Conservation (phyloP, 1,140 invertebrate species). For the Drosophila bifasciata region DNA sequence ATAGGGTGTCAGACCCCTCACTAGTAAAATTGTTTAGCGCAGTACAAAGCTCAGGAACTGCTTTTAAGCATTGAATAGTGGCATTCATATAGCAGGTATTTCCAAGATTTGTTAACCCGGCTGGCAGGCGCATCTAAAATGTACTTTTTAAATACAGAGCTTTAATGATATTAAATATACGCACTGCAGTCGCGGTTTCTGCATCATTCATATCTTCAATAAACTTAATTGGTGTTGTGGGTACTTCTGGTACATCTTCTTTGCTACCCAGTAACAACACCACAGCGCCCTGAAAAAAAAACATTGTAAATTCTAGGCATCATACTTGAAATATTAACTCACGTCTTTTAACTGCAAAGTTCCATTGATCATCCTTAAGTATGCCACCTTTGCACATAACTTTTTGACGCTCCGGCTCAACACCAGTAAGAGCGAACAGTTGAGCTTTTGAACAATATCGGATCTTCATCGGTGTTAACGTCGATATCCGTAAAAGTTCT, state of each 20-base stretch:
- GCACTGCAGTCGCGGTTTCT: constrained; percentile 94
- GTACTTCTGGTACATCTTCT: constrained; percentile 93
- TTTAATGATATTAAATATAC: constrained; percentile 78
- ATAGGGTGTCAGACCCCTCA: constrained; percentile 85
- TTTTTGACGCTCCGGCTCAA: constrained; percentile 98
- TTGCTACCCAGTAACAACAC: constrained; percentile 97
- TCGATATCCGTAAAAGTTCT: constrained; percentile 96
- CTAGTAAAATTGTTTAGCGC: constrained; percentile 90
- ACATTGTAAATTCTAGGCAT: not conserved
- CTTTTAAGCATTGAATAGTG: constrained; percentile 97
- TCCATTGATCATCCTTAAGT: constrained; percentile 95
- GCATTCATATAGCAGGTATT: constrained; percentile 99
- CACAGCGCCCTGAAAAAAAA: constrained; percentile 89
- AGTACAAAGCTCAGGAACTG: constrained; percentile 95
- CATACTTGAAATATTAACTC: constrained; percentile 83
- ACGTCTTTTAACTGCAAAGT: constrained; percentile 94
- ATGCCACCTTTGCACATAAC: constrained; percentile 98
- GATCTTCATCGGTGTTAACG: constrained; percentile 96
- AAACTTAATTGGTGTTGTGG: constrained; percentile 93
- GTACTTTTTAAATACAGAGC: constrained; percentile 55
- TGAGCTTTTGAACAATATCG: constrained; percentile 98
- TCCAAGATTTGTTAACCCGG: constrained; percentile 95
- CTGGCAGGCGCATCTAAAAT: constrained; percentile 89
- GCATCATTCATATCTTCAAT: constrained; percentile 98
- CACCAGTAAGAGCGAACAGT: constrained; percentile 97